Conservation (phyloP, 2,888 invertebrate species). For the Galeopsomyia nigrocyanea region DNA sequence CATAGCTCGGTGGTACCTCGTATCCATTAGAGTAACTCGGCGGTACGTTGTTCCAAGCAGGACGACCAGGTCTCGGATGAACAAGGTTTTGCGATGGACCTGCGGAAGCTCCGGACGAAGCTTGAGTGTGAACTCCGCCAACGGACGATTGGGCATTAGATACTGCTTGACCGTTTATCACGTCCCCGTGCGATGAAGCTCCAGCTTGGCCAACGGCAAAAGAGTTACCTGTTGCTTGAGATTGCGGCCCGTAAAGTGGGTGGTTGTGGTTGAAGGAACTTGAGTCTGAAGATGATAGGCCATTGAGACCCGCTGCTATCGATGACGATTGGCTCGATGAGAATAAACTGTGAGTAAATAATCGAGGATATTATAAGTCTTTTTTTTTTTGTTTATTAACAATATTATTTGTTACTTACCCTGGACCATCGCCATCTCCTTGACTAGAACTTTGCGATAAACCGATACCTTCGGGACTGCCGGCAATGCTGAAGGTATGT, state of each 20-base stretch:
- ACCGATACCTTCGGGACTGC: constrained; percentile 59
- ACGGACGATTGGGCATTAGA: constrained; percentile 58
- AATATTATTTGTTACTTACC: constrained; percentile 49
- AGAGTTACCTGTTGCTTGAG: constrained; percentile 56
- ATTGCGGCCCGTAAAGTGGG: constrained; percentile 55
- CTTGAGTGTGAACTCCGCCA: constrained; percentile 53
- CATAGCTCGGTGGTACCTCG: constrained; percentile 1
- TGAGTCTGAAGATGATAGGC: constrained; percentile 57
- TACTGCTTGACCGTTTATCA: constrained; percentile 57
- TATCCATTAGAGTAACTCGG: constrained; percentile 30
- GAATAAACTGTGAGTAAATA: constrained; percentile 49
- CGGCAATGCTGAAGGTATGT: constrained; percentile 61
- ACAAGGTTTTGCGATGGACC: not conserved
- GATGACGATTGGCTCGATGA: constrained; percentile 60
- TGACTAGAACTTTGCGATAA: constrained; percentile 61
- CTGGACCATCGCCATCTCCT: constrained; percentile 45
- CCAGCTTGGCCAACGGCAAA: constrained; percentile 56
- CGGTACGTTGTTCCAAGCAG: constrained; percentile 5
- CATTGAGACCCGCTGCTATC: constrained; percentile 57
- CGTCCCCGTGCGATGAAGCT: constrained; percentile 58
- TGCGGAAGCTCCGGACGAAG: constrained; percentile 48
- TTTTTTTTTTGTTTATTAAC: no score
- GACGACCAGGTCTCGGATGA: not conserved
- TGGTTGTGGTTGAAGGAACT: constrained; percentile 56
- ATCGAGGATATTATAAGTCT: no score